Percentiles rank a stretch among this genome's conserved stretches.
Evolutionary conservation across 2,113 vertebrate species (phyloP).

Genomic region (Actenoides lindsayi): DNA sequence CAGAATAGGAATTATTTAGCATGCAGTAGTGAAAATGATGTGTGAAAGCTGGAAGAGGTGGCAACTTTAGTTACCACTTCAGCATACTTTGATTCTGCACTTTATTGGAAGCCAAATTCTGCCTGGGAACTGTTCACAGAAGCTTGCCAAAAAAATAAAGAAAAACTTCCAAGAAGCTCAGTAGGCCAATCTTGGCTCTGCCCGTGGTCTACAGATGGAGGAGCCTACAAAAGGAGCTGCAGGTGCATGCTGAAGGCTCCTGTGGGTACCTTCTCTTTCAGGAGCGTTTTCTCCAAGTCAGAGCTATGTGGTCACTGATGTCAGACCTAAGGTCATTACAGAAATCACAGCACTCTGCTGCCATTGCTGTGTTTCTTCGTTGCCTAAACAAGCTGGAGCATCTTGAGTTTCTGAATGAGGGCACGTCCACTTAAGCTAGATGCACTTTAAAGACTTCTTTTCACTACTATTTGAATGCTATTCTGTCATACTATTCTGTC

Average conservation of each 20-base stretch:
- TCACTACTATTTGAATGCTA: neutral
- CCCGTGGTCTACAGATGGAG: neutral
- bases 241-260: neutral
- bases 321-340: neutral
- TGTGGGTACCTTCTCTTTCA: neutral
- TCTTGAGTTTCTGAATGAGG: neutral
- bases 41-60: constrained; percentile 49
- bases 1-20: constrained; percentile 31
- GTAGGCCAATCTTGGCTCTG: neutral
- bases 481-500: neutral
- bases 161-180: neutral
- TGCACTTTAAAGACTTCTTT: neutral
- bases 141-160: constrained; percentile 14
- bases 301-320: neutral
- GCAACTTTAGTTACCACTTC: constrained; percentile 25
- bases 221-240: neutral
- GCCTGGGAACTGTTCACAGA: constrained; percentile 4
- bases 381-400: neutral
- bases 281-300: neutral
- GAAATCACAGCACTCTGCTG: neutral
- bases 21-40: constrained; percentile 23
- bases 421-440: neutral
- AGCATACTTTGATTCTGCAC: constrained; percentile 27
- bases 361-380: neutral
- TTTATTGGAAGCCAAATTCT: constrained; percentile 12